Conservation (phyloP, 2,113 vertebrate species). For the Hepsetus odoe region DNA sequence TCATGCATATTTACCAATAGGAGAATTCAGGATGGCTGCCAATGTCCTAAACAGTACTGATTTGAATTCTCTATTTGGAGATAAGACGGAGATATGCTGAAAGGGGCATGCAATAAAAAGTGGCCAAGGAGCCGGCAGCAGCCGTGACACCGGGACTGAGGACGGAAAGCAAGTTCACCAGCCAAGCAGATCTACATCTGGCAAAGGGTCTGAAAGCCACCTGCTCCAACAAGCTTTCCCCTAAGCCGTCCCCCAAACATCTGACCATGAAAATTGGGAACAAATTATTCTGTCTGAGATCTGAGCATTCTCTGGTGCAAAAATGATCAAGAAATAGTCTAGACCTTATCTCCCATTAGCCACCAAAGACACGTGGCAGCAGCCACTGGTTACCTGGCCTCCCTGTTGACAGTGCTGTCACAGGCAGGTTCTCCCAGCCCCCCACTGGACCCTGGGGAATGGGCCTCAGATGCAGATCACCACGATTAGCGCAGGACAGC, state of each 20-base stretch:
- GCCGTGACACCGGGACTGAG: constrained; percentile 29
- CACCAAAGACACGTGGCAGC: constrained; percentile 57
- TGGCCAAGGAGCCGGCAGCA: constrained; percentile 19
- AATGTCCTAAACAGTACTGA: constrained; percentile 55
- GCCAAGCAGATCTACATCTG: constrained; percentile 53
- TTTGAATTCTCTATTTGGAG: constrained; percentile 57
- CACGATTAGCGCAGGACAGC: constrained; percentile 72
- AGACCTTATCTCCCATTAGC: constrained; percentile 63
- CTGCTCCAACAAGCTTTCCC: constrained; percentile 65
- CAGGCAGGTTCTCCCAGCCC: constrained; percentile 48
- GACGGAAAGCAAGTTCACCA: constrained; percentile 42
- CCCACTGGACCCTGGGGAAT: constrained; percentile 63
- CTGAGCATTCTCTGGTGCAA: constrained; percentile 52
- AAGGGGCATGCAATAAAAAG: constrained; percentile 38
- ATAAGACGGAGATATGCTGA: constrained; percentile 53
- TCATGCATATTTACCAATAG: constrained; percentile 43
- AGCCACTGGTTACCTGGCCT: constrained; percentile 61
- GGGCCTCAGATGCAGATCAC: constrained; percentile 81
- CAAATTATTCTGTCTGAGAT: constrained; percentile 73
- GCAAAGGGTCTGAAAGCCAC: constrained; percentile 59
- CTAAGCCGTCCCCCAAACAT: constrained; percentile 57
- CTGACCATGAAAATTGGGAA: constrained; percentile 69
- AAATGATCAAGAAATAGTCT: constrained; percentile 60
- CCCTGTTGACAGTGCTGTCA: constrained; percentile 56
- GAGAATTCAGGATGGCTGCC: constrained; percentile 45